Evolutionary conservation across 2,113 vertebrate genomes (phyloP).

Genomic region (Trinectes maculatus): DNA sequence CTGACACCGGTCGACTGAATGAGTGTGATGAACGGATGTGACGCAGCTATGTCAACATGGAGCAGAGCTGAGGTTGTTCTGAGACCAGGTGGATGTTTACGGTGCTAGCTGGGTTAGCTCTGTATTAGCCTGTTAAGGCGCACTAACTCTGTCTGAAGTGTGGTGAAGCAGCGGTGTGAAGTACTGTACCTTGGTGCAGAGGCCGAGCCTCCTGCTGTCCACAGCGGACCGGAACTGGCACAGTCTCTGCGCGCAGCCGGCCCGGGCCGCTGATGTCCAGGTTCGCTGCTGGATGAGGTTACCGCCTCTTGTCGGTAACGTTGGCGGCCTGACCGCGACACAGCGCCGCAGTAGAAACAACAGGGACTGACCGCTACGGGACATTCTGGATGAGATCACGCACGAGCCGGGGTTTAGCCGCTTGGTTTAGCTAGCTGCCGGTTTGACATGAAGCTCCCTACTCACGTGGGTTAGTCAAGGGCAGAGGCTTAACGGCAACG

Average conservation of each 20-base stretch:
- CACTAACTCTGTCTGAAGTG: background rate
- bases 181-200: slow-evolving; percentile 54
- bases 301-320: background rate
- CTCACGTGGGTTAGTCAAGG: slow-evolving; percentile 68
- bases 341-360: slow-evolving; percentile 51
- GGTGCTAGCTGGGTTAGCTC: too few relatives aligned
- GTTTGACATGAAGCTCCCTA: fast-evolving
- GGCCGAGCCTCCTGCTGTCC: background rate
- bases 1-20: too few relatives aligned
- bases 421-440: too few relatives aligned
- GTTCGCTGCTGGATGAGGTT: slow-evolving; percentile 14
- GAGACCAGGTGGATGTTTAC: too few relatives aligned
- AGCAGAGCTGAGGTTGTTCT: too few relatives aligned
- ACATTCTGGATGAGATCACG: slow-evolving; percentile 59
- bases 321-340: slow-evolving; percentile 19
- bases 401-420: too few relatives aligned
- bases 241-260: background rate
- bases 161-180: background rate
- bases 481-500: background rate
- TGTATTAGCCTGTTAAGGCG: too few relatives aligned
- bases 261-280: background rate
- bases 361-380: slow-evolving; percentile 31
- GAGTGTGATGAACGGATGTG: too few relatives aligned
- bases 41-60: too few relatives aligned
- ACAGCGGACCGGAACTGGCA: background rate